phyloP scores from a whole-genome alignment of 2,888 invertebrate genomes.

The Drosophila cracens region DNA sequence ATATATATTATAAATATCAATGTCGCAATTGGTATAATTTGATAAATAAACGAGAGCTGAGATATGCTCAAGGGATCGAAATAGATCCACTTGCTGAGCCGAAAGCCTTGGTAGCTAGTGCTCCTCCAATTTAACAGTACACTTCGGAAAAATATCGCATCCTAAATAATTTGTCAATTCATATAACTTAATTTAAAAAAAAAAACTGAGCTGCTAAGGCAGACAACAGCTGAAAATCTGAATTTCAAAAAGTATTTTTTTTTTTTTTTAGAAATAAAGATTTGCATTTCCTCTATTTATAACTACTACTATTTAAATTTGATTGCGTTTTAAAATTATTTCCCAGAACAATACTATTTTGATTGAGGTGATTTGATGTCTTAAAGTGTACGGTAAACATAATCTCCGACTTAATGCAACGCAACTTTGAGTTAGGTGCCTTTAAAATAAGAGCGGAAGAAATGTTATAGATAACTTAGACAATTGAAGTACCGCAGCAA shows the following conservation, averaged over 20 bases:
- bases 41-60: background rate
- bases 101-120: background rate
- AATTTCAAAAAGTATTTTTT: background rate
- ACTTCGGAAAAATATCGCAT: background rate
- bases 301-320: background rate
- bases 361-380: background rate
- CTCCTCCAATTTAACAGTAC: background rate
- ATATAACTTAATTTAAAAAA: background rate
- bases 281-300: background rate
- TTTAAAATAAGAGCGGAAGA: background rate
- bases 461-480: constrained; percentile 12
- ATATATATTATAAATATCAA: background rate
- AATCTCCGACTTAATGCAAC: background rate
- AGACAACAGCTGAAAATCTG: background rate
- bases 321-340: background rate
- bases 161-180: too few relatives aligned
- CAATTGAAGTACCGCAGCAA: constrained; percentile 54
- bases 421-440: background rate
- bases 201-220: background rate
- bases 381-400: background rate
- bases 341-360: background rate
- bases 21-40: background rate
- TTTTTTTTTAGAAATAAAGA: background rate
- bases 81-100: background rate
- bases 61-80: background rate